Percentiles rank a stretch among this genome's conserved stretches.
Evolutionary conservation across 2,888 invertebrate genomes (phyloP).

Genomic region (Eupithecia tripunctaria): DNA sequence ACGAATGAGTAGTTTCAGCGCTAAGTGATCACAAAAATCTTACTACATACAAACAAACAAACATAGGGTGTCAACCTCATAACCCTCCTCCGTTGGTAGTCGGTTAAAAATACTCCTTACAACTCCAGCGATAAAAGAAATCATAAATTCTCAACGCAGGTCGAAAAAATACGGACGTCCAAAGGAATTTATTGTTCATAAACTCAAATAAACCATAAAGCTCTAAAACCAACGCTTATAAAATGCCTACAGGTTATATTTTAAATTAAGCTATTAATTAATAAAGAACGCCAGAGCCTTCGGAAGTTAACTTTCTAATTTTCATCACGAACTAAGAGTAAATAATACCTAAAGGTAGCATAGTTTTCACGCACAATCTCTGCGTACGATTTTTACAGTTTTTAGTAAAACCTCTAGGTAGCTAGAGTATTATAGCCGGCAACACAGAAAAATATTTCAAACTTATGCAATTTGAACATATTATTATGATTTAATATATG

Average conservation of each 20-base stretch:
- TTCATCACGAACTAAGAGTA: constrained; percentile 38
- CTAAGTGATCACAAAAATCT: too few relatives aligned
- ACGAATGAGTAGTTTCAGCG: too few relatives aligned
- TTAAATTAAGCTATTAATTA: constrained; percentile 62
- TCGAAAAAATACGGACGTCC: neutral
- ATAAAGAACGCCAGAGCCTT: constrained; percentile 51
- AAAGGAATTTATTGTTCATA: constrained; percentile 9
- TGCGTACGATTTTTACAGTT: neutral
- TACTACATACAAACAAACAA: too few relatives aligned
- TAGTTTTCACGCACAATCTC: neutral
- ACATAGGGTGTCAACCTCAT: too few relatives aligned
- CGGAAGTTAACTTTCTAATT: constrained; percentile 59
- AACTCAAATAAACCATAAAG: constrained; percentile 11
- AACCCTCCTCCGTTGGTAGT: too few relatives aligned
- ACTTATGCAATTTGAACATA: too few relatives aligned
- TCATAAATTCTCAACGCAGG: neutral
- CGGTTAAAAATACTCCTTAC: neutral
- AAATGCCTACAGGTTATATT: constrained; percentile 49
- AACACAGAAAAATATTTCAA: too few relatives aligned
- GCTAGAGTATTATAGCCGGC: too few relatives aligned
- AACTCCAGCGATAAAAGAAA: neutral
- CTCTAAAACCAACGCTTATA: constrained; percentile 12
- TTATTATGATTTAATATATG: too few relatives aligned
- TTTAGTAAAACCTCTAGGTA: too few relatives aligned
- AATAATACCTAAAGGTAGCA: neutral